Conservation (phyloP, 64 coral and sea anemone species). For the Montipora cactus region DNA sequence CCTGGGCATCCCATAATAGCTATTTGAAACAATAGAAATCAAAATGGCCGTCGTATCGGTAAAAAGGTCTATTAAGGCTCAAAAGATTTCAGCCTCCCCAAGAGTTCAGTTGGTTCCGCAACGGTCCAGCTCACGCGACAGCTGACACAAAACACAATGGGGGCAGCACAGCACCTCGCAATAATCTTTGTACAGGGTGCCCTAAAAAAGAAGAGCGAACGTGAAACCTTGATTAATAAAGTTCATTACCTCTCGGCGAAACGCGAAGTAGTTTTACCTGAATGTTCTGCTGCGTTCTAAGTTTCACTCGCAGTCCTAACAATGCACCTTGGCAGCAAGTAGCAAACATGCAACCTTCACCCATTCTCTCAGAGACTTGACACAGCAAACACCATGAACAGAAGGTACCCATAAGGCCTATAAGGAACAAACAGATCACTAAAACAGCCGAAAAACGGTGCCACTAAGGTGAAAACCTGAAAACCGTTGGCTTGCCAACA, state of each 20-base stretch:
- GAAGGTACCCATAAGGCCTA: slow-evolving; percentile 48
- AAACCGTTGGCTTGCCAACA: neutral
- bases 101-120: neutral
- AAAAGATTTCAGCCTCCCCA: too few relatives aligned
- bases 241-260: too few relatives aligned
- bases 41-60: neutral
- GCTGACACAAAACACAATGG: slow-evolving; percentile 75
- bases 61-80: too few relatives aligned
- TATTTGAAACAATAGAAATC: too few relatives aligned
- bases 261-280: slow-evolving; percentile 65
- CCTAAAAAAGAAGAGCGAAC: slow-evolving; percentile 17
- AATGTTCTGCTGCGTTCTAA: slow-evolving; percentile 85
- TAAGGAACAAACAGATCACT: neutral
- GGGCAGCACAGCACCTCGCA: slow-evolving; percentile 59
- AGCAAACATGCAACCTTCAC: slow-evolving; percentile 91
- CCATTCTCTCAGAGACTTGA: slow-evolving; percentile 86
- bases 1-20: too few relatives aligned
- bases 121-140: slow-evolving; percentile 78
- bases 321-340: slow-evolving; percentile 81
- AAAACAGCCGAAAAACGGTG: too few relatives aligned
- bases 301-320: slow-evolving; percentile 78
- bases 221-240: neutral
- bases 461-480: too few relatives aligned
- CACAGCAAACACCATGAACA: slow-evolving; percentile 69
- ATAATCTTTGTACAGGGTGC: slow-evolving; percentile 84